Conservation (phyloP, 2,113 vertebrate genomes). For the Herpetotheres cachinnans region DNA sequence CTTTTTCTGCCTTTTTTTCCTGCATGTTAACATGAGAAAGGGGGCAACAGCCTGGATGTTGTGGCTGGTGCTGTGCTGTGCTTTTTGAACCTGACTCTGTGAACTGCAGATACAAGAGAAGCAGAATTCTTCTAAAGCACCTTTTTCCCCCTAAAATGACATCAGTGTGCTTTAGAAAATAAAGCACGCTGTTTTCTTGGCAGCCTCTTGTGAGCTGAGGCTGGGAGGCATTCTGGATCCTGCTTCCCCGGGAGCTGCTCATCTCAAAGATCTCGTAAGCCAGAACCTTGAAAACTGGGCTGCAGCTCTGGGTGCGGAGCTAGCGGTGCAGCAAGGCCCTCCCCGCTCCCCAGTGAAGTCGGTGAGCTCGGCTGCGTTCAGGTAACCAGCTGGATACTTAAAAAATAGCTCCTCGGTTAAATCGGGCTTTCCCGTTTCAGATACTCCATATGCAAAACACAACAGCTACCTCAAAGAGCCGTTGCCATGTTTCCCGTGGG, state of each 20-base stretch:
- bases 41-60: neutral
- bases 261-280: neutral
- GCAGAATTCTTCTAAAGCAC: neutral
- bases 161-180: neutral
- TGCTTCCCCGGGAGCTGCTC: neutral
- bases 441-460: neutral
- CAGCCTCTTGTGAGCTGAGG: neutral
- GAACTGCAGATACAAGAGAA: neutral
- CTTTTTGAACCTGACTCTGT: neutral
- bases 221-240: neutral
- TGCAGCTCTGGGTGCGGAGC: neutral
- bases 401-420: rapidly evolving
- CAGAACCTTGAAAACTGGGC: neutral
- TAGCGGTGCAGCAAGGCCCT: neutral
- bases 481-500: rapidly evolving
- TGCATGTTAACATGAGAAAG: neutral
- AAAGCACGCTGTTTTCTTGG: neutral
- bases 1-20: neutral
- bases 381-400: neutral
- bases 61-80: neutral
- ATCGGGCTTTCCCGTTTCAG: neutral
- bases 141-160: rapidly evolving
- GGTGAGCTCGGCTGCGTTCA: rapidly evolving
- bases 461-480: conserved; percentile 29
- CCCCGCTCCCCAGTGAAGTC: neutral